Evolutionary conservation across 2,797 vertebrate genomes (phyloP).

Genomic region (Enteromius anoplus): DNA sequence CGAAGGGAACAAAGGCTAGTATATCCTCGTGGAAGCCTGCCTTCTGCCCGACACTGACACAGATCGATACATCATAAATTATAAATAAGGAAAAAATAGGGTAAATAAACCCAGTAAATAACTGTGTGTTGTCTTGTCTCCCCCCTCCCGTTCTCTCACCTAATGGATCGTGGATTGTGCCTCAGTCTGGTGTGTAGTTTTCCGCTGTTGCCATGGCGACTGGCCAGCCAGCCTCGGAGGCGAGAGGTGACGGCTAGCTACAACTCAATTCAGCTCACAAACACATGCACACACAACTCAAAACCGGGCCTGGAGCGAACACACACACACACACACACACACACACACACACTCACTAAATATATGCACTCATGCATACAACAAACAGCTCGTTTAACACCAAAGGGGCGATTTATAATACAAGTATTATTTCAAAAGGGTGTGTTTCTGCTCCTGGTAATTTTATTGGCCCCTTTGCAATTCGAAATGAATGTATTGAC

Average conservation of each 20-base stretch:
- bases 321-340: constrained; percentile 27
- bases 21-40: constrained; percentile 31
- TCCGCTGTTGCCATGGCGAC: constrained; percentile 69
- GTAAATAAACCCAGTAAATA: constrained; percentile 75
- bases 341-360: background rate
- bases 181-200: constrained; percentile 59
- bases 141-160: constrained; percentile 42
- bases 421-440: constrained; percentile 54
- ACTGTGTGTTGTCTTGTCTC: constrained; percentile 68
- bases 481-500: constrained; percentile 70
- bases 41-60: constrained; percentile 58
- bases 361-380: constrained; percentile 34
- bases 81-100: constrained; percentile 69
- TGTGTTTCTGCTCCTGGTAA: constrained; percentile 55
- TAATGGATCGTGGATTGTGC: constrained; percentile 72
- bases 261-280: constrained; percentile 62
- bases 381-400: constrained; percentile 41
- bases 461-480: constrained; percentile 62
- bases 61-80: constrained; percentile 76
- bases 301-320: constrained; percentile 40
- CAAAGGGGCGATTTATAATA: constrained; percentile 33
- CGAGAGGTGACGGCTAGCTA: constrained; percentile 67
- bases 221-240: constrained; percentile 64
- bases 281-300: constrained; percentile 48
- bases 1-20: constrained; percentile 37